Conservation (phyloP, 53 echinoderm and acorn worm genomes). For the Paelopatides confundens region DNA sequence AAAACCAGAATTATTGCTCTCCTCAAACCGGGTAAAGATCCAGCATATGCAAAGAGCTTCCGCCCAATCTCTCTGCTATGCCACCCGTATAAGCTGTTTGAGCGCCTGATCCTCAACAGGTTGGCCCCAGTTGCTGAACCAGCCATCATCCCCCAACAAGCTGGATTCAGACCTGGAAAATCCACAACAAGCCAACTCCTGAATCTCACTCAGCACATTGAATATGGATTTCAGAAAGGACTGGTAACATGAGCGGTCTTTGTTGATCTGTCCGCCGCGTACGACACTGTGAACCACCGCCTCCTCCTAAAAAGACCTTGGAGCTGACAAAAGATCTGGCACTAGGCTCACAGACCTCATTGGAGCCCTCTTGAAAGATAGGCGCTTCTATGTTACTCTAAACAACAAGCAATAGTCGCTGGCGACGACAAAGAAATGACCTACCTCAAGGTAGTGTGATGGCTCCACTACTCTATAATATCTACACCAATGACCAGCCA, state of each 20-base stretch:
- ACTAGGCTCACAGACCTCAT: too few relatives aligned
- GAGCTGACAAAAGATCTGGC: too few relatives aligned
- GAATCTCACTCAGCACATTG: too few relatives aligned
- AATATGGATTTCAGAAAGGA: constrained; percentile 68
- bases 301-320: too few relatives aligned
- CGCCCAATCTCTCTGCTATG: constrained; percentile 72
- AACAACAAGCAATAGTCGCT: constrained; percentile 45
- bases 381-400: constrained; percentile 60
- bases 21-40: constrained; percentile 68
- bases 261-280: too few relatives aligned
- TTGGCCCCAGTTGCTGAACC: constrained; percentile 45
- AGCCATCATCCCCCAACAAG: constrained; percentile 69
- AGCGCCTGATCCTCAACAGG: constrained; percentile 70
- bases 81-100: constrained; percentile 70
- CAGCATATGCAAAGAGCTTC: constrained; percentile 50
- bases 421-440: constrained; percentile 57
- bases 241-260: constrained; percentile 56
- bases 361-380: constrained; percentile 45
- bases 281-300: too few relatives aligned
- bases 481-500: constrained; percentile 69
- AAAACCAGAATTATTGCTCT: constrained; percentile 63
- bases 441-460: constrained; percentile 64
- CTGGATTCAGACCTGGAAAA: constrained; percentile 70
- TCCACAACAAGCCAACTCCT: constrained; percentile 63
- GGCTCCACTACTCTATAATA: constrained; percentile 67